phyloP scores from a whole-genome alignment of 2,113 vertebrate genomes.

The Nestor notabilis region DNA sequence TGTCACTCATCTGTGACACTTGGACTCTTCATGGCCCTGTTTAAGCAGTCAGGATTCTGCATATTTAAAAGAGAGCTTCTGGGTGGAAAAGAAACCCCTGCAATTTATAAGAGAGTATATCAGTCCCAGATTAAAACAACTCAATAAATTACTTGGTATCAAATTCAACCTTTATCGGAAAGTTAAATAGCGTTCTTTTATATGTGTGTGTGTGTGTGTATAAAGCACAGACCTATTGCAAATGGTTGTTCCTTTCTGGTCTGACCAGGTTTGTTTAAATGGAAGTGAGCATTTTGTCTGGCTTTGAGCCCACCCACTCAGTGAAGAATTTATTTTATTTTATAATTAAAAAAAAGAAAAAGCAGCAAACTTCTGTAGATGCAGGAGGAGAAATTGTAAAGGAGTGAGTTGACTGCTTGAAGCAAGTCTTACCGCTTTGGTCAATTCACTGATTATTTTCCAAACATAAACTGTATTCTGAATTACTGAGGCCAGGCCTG shows the following conservation, averaged over 20 bases:
- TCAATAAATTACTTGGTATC: neutral
- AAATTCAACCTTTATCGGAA: neutral
- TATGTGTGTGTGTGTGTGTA: fast-evolving
- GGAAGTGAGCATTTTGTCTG: neutral
- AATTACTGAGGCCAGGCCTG: neutral
- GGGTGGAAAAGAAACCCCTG: neutral
- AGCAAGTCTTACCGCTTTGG: neutral
- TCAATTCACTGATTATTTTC: neutral
- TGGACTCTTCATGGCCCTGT: neutral
- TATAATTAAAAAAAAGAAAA: neutral
- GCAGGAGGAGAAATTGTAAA: neutral
- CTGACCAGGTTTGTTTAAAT: neutral
- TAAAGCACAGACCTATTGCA: neutral
- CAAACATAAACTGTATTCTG: neutral
- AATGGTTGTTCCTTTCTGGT: neutral
- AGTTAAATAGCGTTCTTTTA: neutral
- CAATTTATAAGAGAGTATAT: neutral
- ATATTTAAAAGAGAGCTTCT: neutral
- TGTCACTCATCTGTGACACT: neutral
- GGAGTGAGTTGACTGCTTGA: neutral
- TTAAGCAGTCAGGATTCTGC: neutral
- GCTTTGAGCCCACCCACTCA: neutral
- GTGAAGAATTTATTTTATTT: neutral
- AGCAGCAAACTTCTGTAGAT: neutral
- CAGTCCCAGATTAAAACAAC: neutral